phyloP scores from a whole-genome alignment of 2,113 vertebrate genomes.

The Lamprotornis superbus region DNA sequence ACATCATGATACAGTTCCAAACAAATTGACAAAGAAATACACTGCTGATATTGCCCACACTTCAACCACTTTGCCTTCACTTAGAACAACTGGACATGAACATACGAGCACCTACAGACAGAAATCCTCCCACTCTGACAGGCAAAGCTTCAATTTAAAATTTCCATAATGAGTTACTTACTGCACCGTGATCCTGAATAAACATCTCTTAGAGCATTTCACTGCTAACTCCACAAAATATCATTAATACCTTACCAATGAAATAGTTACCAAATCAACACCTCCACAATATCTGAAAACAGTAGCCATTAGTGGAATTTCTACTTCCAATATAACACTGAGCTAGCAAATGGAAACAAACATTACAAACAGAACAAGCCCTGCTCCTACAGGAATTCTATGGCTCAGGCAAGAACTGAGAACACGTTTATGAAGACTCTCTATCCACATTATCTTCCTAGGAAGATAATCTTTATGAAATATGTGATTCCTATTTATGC shows the following conservation, averaged over 20 bases:
- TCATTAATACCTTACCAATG: neutral
- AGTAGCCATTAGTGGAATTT: neutral
- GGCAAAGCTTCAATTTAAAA: neutral
- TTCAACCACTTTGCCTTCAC: neutral
- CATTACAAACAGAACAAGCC: neutral
- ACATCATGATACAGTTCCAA: neutral
- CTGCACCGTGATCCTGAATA: neutral
- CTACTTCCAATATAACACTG: neutral
- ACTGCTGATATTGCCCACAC: neutral
- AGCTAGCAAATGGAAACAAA: neutral
- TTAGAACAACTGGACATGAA: neutral
- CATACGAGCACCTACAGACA: neutral
- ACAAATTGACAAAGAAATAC: neutral
- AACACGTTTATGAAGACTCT: neutral
- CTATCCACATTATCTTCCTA: neutral
- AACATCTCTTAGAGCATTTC: neutral
- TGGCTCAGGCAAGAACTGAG: neutral
- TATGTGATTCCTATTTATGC: neutral
- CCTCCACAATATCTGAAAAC: neutral
- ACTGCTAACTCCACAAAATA: neutral
- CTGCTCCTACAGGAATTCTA: neutral
- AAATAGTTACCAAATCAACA: neutral
- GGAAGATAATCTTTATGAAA: neutral
- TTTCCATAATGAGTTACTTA: neutral
- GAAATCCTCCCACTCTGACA: neutral